Percentiles rank a stretch among this genome's conserved stretches.
Evolutionary conservation across 2,113 vertebrate genomes (phyloP).

Genomic region (Falcunculus frontatus): DNA sequence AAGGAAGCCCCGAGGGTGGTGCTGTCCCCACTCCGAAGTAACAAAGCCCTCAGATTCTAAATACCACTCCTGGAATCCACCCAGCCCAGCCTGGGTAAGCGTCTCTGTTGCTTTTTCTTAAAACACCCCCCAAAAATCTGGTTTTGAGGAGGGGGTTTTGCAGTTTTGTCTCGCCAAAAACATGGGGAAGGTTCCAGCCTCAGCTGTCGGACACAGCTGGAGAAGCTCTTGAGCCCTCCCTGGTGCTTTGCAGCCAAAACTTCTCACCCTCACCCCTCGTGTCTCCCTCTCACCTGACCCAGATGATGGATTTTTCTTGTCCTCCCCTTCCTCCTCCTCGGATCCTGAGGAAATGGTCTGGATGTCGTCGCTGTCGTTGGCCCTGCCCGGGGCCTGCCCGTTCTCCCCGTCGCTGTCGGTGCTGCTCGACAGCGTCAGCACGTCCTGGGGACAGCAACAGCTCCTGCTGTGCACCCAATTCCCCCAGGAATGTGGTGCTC

Average conservation of each 20-base stretch:
- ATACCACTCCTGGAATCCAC: rapidly evolving
- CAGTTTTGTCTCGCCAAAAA: rapidly evolving
- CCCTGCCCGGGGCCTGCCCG: slow-evolving; percentile 54
- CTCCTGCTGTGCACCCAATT: neutral
- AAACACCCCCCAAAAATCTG: rapidly evolving
- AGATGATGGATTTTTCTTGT: slow-evolving; percentile 71
- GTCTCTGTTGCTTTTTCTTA: rapidly evolving
- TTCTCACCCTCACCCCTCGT: neutral
- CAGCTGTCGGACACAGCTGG: neutral
- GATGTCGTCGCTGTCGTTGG: slow-evolving; percentile 91
- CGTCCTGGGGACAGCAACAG: slow-evolving; percentile 63
- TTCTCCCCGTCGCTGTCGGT: slow-evolving; percentile 74
- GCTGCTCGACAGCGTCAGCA: slow-evolving; percentile 88
- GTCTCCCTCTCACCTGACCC: neutral
- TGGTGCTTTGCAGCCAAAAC: neutral
- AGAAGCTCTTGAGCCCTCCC: too few relatives aligned
- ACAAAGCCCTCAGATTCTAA: rapidly evolving
- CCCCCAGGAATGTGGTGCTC: rapidly evolving
- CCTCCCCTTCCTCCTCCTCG: slow-evolving; percentile 83
- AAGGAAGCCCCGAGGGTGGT: neutral
- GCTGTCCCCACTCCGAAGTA: rapidly evolving
- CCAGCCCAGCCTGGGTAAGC: rapidly evolving
- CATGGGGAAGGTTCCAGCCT: rapidly evolving
- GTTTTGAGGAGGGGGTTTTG: rapidly evolving
- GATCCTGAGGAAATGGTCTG: slow-evolving; percentile 97